Base-by-base conservation (phyloP, 1,140 invertebrate genomes). In the Neodiprion lecontei region DNA sequence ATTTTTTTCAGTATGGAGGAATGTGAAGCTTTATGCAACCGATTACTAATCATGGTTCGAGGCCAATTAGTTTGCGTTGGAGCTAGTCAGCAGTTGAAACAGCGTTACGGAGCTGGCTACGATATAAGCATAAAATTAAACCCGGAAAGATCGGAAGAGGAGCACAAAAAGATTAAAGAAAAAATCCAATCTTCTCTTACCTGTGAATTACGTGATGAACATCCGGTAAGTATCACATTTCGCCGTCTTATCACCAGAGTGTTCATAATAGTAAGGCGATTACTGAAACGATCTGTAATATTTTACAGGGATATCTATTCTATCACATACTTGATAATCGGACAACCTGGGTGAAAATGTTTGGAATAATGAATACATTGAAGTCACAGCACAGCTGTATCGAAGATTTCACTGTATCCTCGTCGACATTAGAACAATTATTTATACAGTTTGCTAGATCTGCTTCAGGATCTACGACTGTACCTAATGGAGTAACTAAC, bases 1-100 rank as follows among this genome's bases (percentile, higher is more conserved):
- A 74, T 72, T 47, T 72, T 78, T 75, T 79, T 84, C 81, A 95
- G 95, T 79, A 96, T 97, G 95, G 95, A 96, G 86, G 96, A 98
- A 89, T 97, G 95, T 86, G 96, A 98, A 87, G 95, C 94, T 14
- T 88, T 97, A 5, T 98, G 96, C 81, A 94, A 94, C 40, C 86
- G 95, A 70, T 85, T 97, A 67, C 95, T 95, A 28, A 95, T 97
- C 66, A 97, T 98, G 96, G 95, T 97, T 1, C 93, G 93, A 83
- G 96, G 96, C 1, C 89, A 93, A 73, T 91, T 97, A 75, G 91
- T 91, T 77, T 95, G 93, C 76, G 86, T 95, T 74, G 94, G 94
- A 9, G 90, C 92, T 1, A 88, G 91, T 76, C 93, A 94, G 85
- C 92, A 94, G 80, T 84, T 94, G 67, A 94, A 94, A 72, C 89